Base-by-base conservation (phyloP, 2,888 invertebrate genomes). In the Eupsilia transversa region DNA sequence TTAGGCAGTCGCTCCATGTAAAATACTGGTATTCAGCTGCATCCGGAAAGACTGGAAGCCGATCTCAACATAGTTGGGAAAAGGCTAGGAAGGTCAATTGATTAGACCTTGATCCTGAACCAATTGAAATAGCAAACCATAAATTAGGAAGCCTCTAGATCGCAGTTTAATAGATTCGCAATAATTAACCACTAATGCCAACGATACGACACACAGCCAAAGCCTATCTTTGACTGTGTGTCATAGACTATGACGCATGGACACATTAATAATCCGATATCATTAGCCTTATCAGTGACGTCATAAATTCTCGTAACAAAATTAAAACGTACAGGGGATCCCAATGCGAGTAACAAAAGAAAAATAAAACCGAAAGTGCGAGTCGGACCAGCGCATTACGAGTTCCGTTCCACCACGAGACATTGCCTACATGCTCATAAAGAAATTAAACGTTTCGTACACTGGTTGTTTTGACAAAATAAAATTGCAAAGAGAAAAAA, bases 231-330 rank as follows among this genome's bases (percentile, higher is more conserved):
- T 30, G 49, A 56, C 30, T 27, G 3, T 10, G n/a, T 23, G 23
- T 49, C 23, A 52, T 14, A 27, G 5, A 38, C 20, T 60, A 57
- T 66, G 71, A 66, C 30, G 14, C 30, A 75, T 63, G 60, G 23
- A 5, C 35, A 23, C 69, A 68, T 71, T 61, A 64, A 82, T 75
- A 60, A 82, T 70, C 38, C 38, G 17, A 56, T 82, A 79, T 35
- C 67, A 82, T 79, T 65, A 72, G 43, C 54, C n/a, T 27, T 70
- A 73, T 79, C 72, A 72, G 57, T 61, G 56, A 64, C 64, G 54
- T 63, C 60, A 66, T 73, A 76, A 74, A 68, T 83, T 72, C 12
- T 10, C n/a, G 38, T 60, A n/a, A 41, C 33, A 65, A 75, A 75
- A 70, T 72, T 52, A 56, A 72, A 71, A 54, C n/a, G 41, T 59